A percentile compares a stretch with the other conserved stretches of the same genome.
Evolutionary conservation across 2,888 invertebrate genomes (phyloP).

Genomic region (Linyphia triangularis): DNA sequence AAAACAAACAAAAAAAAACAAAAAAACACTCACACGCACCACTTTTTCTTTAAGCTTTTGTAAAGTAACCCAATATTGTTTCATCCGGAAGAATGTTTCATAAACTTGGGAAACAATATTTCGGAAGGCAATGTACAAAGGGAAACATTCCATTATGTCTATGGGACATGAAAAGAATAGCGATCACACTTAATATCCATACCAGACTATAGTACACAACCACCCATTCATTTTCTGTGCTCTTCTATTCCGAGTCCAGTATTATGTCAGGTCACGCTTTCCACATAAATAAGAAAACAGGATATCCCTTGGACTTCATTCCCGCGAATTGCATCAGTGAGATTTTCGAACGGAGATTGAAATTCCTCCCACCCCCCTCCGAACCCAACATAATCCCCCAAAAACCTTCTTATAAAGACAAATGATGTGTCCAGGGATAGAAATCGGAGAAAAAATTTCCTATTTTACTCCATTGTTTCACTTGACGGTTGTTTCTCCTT

Average conservation of each 20-base stretch:
- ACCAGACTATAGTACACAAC: no score
- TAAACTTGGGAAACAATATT: no score
- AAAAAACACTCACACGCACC: no score
- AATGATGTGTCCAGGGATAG: conserved; percentile 46
- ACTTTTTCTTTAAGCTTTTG: no score
- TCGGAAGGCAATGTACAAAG: no score
- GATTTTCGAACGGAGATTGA: conserved; percentile 55
- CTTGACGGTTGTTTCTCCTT: background rate
- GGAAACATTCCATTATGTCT: no score
- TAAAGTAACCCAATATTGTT: no score
- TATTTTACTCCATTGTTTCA: background rate
- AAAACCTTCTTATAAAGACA: conserved; percentile 44
- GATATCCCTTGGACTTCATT: conserved; percentile 48
- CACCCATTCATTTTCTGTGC: no score
- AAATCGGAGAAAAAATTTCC: background rate
- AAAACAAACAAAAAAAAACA: no score
- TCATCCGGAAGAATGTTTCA: no score
- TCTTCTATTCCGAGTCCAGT: background rate
- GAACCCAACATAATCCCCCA: conserved; percentile 1
- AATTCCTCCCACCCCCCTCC: background rate
- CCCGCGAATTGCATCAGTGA: conserved; percentile 24
- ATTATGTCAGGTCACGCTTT: conserved; percentile 34
- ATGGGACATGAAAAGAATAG: no score
- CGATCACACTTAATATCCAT: no score
- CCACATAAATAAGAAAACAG: conserved; percentile 48